Percentiles rank a stretch among this genome's conserved stretches.
phyloP scores from a whole-genome alignment of 2,113 vertebrate genomes.

The Pterocles orientalis region DNA sequence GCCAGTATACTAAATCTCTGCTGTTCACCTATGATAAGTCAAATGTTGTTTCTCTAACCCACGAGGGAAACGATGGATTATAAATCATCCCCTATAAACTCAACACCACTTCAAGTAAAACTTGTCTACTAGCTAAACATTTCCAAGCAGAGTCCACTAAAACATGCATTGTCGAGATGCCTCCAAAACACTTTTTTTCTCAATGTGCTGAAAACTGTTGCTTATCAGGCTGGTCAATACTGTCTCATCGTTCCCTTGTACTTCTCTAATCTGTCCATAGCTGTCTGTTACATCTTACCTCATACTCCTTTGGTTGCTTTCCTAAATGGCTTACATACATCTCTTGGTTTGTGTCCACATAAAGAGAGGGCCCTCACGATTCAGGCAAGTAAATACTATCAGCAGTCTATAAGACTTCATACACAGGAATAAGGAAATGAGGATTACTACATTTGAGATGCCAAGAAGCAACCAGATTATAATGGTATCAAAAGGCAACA shows the following conservation, averaged over 20 bases:
- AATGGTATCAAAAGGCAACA: neutral
- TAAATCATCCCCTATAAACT: constrained; percentile 56
- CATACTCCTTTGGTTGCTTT: neutral
- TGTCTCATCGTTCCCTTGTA: neutral
- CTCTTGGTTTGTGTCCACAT: neutral
- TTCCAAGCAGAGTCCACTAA: neutral
- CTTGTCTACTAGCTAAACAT: neutral
- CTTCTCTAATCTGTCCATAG: neutral
- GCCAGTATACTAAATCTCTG: neutral
- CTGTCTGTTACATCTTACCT: neutral
- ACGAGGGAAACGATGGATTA: constrained; percentile 2
- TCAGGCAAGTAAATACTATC: neutral
- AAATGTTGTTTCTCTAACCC: constrained; percentile 33
- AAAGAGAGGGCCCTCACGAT: neutral
- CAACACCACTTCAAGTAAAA: constrained; percentile 23
- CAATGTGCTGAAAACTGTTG: neutral
- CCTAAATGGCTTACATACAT: neutral
- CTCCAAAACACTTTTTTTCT: neutral
- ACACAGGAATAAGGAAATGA: neutral
- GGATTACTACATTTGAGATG: neutral
- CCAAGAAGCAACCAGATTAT: neutral
- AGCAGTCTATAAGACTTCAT: neutral
- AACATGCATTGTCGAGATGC: neutral
- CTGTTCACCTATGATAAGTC: constrained; percentile 38
- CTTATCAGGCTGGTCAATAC: neutral